Percentiles rank a stretch among this genome's conserved stretches.
These are phyloP conservation scores for Gasteruption jaculator DNA, from an alignment of 2,888 invertebrate genomes.

Conservation along the genomic window DNA sequence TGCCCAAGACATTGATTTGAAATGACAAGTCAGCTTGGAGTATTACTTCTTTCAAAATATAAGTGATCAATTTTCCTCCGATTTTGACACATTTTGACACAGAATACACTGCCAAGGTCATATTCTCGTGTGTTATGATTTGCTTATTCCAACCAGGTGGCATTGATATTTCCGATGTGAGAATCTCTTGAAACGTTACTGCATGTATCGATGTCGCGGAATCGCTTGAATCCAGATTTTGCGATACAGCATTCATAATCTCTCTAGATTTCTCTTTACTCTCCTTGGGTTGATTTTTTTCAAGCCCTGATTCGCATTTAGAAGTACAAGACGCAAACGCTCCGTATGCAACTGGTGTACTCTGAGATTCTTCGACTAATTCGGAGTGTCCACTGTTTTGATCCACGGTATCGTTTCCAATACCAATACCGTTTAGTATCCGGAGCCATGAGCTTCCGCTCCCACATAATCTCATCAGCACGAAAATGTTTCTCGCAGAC, in stretches of 20 bases:
- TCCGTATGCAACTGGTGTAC: background rate
- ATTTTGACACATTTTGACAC: background rate
- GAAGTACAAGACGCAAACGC: background rate
- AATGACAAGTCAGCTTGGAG: slow-evolving; percentile 10
- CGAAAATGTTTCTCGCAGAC: slow-evolving; percentile 4
- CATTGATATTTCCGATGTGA: slow-evolving; percentile 2
- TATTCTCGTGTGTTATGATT: slow-evolving; percentile 4
- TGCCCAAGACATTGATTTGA: slow-evolving; percentile 5
- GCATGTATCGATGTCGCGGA: too few relatives aligned
- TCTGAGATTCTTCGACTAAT: background rate
- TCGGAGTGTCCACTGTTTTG: background rate
- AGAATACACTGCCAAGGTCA: slow-evolving; percentile 1
- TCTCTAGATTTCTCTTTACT: too few relatives aligned
- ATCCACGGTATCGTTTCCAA: background rate
- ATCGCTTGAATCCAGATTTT: too few relatives aligned
- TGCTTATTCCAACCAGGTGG: slow-evolving; percentile 6
- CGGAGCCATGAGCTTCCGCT: background rate
- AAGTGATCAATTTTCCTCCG: background rate
- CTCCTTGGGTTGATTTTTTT: too few relatives aligned
- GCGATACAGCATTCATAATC: too few relatives aligned
- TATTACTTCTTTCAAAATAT: slow-evolving; percentile 8
- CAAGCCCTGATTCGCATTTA: too few relatives aligned
- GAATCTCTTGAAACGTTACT: slow-evolving; percentile 4
- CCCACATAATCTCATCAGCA: background rate
- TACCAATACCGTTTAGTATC: too few relatives aligned